Evolutionary conservation across 2,797 vertebrate species (phyloP).

Genomic region (Melanotaenia parkinsoni): DNA sequence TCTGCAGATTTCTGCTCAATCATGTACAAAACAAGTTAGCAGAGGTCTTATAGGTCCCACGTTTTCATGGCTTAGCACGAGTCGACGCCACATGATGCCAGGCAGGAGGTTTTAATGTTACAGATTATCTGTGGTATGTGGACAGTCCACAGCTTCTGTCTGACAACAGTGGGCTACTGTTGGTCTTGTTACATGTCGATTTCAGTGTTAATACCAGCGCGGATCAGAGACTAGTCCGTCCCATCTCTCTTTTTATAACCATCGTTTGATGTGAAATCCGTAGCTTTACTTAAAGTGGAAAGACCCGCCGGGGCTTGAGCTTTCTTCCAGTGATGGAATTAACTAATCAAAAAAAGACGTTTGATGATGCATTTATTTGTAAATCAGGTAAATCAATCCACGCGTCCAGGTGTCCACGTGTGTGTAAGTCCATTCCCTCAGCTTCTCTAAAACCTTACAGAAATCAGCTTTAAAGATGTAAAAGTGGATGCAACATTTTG

Average conservation of each 20-base stretch:
- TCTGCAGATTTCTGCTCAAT: not conserved
- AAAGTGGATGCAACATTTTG: conserved; percentile 4
- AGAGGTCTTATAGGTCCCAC: too few species aligned
- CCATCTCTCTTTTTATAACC: conserved; percentile 17
- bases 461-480: not conserved
- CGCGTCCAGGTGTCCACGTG: not conserved
- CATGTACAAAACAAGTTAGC: not conserved
- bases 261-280: conserved; percentile 30
- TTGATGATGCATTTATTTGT: conserved; percentile 15
- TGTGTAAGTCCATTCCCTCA: not conserved
- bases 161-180: conserved; percentile 23
- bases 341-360: conserved; percentile 10
- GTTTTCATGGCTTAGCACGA: too few species aligned
- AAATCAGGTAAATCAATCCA: conserved; percentile 3
- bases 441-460: conserved; percentile 6
- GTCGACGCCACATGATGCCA: too few species aligned
- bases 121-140: not conserved
- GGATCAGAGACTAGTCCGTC: conserved; percentile 18
- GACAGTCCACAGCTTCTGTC: conserved; percentile 8
- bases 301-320: conserved; percentile 10
- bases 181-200: conserved; percentile 12
- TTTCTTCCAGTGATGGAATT: conserved; percentile 24
- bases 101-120: not conserved
- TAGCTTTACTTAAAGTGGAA: conserved; percentile 5
- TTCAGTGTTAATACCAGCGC: conserved; percentile 3